Evolutionary conservation across 2,113 vertebrate genomes (phyloP).

Genomic region (Brachyhypopomus occidentalis): DNA sequence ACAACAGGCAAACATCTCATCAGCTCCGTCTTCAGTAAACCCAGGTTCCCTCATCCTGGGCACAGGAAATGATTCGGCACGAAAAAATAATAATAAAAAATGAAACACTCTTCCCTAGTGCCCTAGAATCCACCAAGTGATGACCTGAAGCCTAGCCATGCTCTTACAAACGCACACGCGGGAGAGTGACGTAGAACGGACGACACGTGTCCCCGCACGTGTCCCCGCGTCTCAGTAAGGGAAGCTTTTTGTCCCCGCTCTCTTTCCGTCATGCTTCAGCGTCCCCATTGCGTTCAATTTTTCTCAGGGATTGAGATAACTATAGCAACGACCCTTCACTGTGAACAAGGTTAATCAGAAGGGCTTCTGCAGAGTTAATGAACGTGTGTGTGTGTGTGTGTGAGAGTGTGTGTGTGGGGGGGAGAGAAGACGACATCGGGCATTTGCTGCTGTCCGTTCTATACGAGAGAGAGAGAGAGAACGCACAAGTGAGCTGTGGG

Average conservation of each 20-base stretch:
- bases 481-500: background rate
- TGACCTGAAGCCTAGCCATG: too few species aligned
- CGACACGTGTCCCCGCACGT: background rate
- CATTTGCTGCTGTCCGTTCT: constrained; percentile 57
- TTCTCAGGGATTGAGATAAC: constrained; percentile 58
- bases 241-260: constrained; percentile 5
- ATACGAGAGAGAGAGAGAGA: constrained; percentile 61
- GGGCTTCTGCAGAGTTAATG: constrained; percentile 66
- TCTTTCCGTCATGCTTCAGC: constrained; percentile 42
- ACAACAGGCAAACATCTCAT: too few species aligned
- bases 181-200: background rate
- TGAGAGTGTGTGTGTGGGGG: constrained; percentile 28
- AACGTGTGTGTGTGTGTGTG: constrained; percentile 47
- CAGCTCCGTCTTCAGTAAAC: background rate
- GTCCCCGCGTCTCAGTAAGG: constrained; percentile 35
- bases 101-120: too few species aligned
- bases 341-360: constrained; percentile 63
- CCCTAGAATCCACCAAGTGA: too few species aligned
- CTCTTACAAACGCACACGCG: background rate
- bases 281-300: constrained; percentile 62
- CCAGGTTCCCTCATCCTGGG: background rate
- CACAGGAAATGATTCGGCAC: too few species aligned
- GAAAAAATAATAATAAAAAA: too few species aligned
- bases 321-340: constrained; percentile 66
- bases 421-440: background rate